Percentiles rank a stretch among this genome's conserved stretches.
Evolutionary conservation across 2,797 vertebrate species (phyloP).

Genomic region (Pangasius djambal): DNA sequence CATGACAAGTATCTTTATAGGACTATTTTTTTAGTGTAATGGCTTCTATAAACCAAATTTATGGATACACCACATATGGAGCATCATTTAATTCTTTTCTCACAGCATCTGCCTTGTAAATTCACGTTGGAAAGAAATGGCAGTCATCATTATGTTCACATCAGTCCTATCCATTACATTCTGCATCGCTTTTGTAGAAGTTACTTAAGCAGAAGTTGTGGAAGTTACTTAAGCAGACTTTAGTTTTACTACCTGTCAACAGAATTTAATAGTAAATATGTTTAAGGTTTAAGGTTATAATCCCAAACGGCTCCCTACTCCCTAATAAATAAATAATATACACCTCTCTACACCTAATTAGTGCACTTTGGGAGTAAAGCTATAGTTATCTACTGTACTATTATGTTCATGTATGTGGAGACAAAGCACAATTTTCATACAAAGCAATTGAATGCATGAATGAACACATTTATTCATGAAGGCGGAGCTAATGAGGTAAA

Average conservation of each 20-base stretch:
- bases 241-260: background rate
- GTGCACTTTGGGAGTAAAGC: too few relatives aligned
- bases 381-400: background rate
- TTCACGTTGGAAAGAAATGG: background rate
- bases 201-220: background rate
- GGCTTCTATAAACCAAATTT: slow-evolving; percentile 7
- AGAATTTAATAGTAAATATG: background rate
- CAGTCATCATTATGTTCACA: slow-evolving; percentile 4
- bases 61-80: slow-evolving; percentile 13
- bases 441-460: background rate
- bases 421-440: background rate
- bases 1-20: slow-evolving; percentile 12
- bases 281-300: background rate
- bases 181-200: background rate
- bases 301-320: background rate
- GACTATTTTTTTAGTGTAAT: background rate
- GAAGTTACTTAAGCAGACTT: background rate
- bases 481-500: background rate
- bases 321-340: background rate
- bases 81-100: slow-evolving; percentile 2
- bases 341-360: background rate
- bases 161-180: background rate
- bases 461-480: background rate
- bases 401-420: background rate
- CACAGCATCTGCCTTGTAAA: slow-evolving; percentile 12